These are phyloP conservation scores for Chloroceryle aenea DNA, from an alignment of 2,113 vertebrate species.

Conservation along the genomic window DNA sequence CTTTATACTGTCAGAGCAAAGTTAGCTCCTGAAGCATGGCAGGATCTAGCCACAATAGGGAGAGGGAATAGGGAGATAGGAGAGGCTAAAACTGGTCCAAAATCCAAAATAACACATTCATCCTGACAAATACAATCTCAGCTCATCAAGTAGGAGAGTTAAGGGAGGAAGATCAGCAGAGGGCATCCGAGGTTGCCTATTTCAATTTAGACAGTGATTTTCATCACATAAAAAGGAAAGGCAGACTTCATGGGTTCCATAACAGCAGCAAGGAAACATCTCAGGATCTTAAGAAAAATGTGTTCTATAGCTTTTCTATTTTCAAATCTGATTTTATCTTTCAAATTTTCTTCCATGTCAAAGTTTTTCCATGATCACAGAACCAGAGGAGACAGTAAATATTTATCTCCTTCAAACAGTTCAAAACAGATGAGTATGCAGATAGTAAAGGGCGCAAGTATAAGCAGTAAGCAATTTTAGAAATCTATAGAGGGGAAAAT, in stretches of 20 bases:
- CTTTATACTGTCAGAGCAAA: not conserved
- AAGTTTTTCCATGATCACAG: not conserved
- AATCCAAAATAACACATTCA: not conserved
- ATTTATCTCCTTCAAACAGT: not conserved
- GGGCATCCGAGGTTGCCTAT: not conserved
- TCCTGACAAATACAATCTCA: not conserved
- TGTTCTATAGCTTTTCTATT: not conserved
- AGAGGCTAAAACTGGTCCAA: not conserved
- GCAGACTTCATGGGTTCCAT: not conserved
- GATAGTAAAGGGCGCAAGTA: not conserved
- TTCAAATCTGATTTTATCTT: not conserved
- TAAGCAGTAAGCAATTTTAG: not conserved
- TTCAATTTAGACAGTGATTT: not conserved
- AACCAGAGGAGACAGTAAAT: not conserved
- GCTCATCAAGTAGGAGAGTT: not conserved
- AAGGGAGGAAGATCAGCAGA: not conserved
- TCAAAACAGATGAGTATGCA: not conserved
- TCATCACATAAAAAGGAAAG: not conserved
- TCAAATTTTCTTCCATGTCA: not conserved
- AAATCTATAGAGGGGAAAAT: not conserved
- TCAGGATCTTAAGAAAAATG: not conserved
- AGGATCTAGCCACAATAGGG: not conserved
- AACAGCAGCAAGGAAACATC: not conserved
- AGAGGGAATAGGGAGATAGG: not conserved
- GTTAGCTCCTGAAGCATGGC: not conserved